Evolutionary conservation across 2,797 vertebrate species (phyloP), one percentile per base, ranked within the genome.

Genomic region (Chloroceryle amazona): DNA sequence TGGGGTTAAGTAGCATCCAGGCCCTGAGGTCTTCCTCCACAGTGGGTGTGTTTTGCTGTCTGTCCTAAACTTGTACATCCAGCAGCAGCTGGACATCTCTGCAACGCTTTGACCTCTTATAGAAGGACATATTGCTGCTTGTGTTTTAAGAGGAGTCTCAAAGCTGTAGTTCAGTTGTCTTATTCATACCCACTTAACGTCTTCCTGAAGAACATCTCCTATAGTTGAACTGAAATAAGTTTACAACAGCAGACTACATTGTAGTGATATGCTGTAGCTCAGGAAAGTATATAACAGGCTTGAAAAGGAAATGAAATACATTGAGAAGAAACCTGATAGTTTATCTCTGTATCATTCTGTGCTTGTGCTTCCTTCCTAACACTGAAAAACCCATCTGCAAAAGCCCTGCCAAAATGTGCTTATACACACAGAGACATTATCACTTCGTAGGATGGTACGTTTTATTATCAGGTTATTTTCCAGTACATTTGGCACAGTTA

Each of bases 391-490:
- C 95, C 78, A 5, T 35, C 91, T 87, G 88, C 85, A 86, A 92
- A 94, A 92, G 71, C 96, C 67, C 86, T 90, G 83, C 3, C 54
- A 93, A 94, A 98, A 97, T 95, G 96, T 62, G 95, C 95, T 96
- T 95, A 80, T 86, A 83, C 85, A 63, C 90, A 87, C 84, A 81
- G 55, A 96, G 91, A 86, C 90, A 95, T 96, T 96, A 98, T 95
- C 96, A 76, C 96, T 97, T 92, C 10, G 58, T 96, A 97, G 97
- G 97, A 60, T 2, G 46, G 93, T 93, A 95, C 60, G 35, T 98
- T 97, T 98, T 98, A 98, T 98, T 98, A 98, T 96, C 81, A 93
- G 96, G 96, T 98, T 98, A 98, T 98, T 98, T 98, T 98, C 98
- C 98, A 98, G 97, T 98, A 98, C 98, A 98, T 98, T 98, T 98